These are phyloP conservation scores for Calypte anna DNA, from an alignment of 2,113 vertebrate genomes.

Conservation along the genomic window DNA sequence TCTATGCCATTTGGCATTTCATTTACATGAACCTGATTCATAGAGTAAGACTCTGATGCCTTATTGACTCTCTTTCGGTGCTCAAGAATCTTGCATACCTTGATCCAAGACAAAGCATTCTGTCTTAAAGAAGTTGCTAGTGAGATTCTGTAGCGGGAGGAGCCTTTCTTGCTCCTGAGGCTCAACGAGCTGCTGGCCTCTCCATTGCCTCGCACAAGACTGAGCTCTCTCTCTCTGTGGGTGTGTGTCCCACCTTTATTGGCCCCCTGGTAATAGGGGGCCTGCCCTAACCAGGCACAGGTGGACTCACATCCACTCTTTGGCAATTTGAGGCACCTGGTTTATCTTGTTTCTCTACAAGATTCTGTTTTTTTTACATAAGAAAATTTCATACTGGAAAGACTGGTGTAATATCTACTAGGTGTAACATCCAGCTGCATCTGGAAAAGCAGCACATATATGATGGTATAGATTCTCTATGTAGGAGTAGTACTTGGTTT, in stretches of 20 bases:
- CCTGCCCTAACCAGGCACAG: too few relatives aligned
- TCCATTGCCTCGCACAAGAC: too few relatives aligned
- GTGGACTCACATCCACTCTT: too few relatives aligned
- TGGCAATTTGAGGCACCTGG: too few relatives aligned
- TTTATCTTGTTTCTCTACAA: too few relatives aligned
- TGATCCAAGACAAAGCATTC: background rate
- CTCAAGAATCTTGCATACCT: background rate
- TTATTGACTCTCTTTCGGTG: background rate
- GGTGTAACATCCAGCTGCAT: accelerated
- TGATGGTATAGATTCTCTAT: background rate
- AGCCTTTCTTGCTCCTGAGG: too few relatives aligned
- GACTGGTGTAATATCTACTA: background rate
- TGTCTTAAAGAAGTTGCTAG: background rate
- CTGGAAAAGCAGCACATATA: background rate
- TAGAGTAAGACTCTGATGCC: background rate
- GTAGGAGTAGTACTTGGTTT: background rate
- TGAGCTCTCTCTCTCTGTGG: too few relatives aligned
- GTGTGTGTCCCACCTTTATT: too few relatives aligned
- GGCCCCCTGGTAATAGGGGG: too few relatives aligned
- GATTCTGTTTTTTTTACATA: background rate
- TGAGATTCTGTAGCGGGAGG: background rate
- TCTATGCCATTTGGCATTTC: background rate
- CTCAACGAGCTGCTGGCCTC: too few relatives aligned
- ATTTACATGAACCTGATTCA: background rate
- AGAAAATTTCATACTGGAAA: background rate